Base-by-base conservation (phyloP, 2,797 vertebrate genomes). In the Allobates femoralis region DNA sequence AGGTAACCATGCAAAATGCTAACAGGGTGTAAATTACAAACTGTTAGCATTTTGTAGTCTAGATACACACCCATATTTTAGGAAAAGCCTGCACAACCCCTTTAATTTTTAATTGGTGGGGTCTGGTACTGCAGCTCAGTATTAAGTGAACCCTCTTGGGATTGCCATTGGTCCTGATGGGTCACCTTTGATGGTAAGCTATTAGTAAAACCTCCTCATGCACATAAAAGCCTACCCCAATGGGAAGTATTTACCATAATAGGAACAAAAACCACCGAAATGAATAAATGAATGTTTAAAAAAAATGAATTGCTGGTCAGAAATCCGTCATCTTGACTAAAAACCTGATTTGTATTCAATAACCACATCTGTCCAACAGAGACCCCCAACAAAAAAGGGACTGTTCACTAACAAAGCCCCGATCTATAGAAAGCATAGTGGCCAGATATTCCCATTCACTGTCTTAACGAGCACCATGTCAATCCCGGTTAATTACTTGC, bases 381-480 rank as follows among this genome's bases (percentile, higher is more conserved):
- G 69, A 46, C 37, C 69, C 37, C 0, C 37, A 46, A 26, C 66
- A 73, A 46, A 26, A n/a, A 73, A 26, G 69, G 37, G 69, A 73
- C 37, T 3, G 71, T 74, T 74, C 50, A 50, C 41, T 4, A 26
- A 5, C 37, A 74, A 41, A 74, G 32, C 67, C 67, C 67, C 1
- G 34, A 71, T 74, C 71, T 26, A 15, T 74, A 74, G n/a, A n/a
- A 23, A 74, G 19, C 71, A 74, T 46, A 46, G 71, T 14, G 15
- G 15, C 37, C 23, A 74, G 41, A 74, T 74, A 46, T 74, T 50
- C 69, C 69, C 69, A n/a, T 21, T 73, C 37, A n/a, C 37, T 41
- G 37, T 28, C 74, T 41, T 32, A 56, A 76, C 51, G 5, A 34
- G 51, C 75, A 12, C 12, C 26, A 11, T 56, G 55, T 60, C 32